These are phyloP conservation scores for Myocastor coypus DNA, from an alignment of 2,113 vertebrate species.

Conservation along the genomic window DNA sequence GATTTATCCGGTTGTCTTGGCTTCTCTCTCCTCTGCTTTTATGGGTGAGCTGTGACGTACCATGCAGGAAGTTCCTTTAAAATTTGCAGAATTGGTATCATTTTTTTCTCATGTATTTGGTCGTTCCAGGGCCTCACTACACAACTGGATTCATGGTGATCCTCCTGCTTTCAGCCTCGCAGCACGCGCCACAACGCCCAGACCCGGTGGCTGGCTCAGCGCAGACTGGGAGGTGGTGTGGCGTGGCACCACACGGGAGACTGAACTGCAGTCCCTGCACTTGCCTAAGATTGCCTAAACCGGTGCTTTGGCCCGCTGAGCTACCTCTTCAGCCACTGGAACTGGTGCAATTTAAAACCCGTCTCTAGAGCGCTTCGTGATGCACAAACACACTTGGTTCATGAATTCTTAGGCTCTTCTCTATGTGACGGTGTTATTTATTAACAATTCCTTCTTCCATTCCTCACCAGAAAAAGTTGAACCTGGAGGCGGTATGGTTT, in stretches of 20 bases:
- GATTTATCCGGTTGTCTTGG: not conserved
- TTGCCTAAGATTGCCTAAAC: no score
- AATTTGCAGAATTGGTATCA: not conserved
- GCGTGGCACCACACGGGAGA: no score
- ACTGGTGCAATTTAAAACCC: not conserved
- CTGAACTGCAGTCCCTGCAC: no score
- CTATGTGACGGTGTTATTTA: not conserved
- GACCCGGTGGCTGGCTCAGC: no score
- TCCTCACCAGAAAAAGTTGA: not conserved
- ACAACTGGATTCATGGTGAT: no score
- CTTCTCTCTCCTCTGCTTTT: not conserved
- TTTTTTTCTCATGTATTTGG: no score
- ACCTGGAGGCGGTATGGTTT: fast-evolving
- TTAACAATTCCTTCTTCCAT: not conserved
- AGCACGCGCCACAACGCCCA: no score
- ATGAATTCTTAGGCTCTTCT: not conserved
- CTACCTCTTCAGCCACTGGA: not conserved
- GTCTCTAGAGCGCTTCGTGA: not conserved
- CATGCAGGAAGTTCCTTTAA: not conserved
- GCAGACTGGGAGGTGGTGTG: no score
- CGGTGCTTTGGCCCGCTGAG: no score
- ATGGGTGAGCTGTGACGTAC: not conserved
- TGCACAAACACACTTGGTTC: not conserved
- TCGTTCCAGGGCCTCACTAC: no score
- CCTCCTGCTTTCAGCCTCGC: no score